These are phyloP conservation scores for Avahi laniger DNA, from an alignment of 2,797 vertebrate genomes.

Conservation along the genomic window DNA sequence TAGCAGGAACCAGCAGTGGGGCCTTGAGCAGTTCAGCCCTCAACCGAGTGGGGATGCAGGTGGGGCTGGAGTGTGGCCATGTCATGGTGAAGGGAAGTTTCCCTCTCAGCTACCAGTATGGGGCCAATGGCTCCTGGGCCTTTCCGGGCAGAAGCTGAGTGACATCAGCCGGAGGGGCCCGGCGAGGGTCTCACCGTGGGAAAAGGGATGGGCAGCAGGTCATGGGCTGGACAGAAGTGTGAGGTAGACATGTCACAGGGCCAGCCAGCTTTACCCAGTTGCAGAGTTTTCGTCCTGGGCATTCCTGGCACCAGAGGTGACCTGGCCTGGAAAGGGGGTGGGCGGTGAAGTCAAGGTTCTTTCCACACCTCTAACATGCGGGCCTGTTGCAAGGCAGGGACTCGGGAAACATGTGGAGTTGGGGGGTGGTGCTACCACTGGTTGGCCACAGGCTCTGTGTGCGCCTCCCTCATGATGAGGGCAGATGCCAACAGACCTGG, in stretches of 20 bases:
- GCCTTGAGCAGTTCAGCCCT: background rate
- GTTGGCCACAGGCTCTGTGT: constrained; percentile 29
- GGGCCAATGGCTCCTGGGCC: background rate
- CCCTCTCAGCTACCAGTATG: background rate
- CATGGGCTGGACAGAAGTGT: constrained; percentile 90
- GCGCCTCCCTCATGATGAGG: constrained; percentile 89
- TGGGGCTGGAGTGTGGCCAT: background rate
- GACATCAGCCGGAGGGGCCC: rapidly evolving
- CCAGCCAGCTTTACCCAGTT: constrained; percentile 87
- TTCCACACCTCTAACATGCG: background rate
- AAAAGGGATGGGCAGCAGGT: constrained; percentile 85
- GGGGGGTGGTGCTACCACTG: background rate
- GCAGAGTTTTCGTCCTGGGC: constrained; percentile 90
- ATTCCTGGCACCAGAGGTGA: constrained; percentile 86
- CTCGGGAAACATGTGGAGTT: background rate
- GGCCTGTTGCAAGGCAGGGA: background rate
- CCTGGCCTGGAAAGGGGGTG: constrained; percentile 82
- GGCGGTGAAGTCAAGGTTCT: background rate
- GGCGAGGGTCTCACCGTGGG: constrained; percentile 84
- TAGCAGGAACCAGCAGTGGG: background rate
- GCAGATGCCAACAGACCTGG: background rate
- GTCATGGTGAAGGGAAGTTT: background rate
- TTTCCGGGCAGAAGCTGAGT: background rate
- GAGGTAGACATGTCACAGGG: constrained; percentile 87
- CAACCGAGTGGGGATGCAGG: no score